Percentiles rank a stretch among this genome's conserved stretches.
These are phyloP conservation scores for Turritopsis dohrnii DNA, from an alignment of 30 jellyfish, hydroid and myxozoan species.

Conservation along the genomic window DNA sequence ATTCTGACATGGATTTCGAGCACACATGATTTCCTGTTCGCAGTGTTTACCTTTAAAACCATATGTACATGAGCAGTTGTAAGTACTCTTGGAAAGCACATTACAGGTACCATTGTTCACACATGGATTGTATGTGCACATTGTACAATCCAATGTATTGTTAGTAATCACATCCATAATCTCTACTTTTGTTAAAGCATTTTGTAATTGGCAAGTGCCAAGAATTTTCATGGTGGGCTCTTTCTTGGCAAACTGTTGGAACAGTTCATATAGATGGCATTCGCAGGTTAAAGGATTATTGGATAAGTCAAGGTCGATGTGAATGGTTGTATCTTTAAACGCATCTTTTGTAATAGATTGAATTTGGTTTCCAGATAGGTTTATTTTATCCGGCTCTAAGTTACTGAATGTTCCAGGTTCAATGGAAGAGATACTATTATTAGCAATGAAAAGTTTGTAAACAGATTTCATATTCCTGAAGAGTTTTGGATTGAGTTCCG, in stretches of 20 bases:
- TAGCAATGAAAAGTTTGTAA: neutral
- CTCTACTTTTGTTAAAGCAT: neutral
- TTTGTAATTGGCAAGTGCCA: neutral
- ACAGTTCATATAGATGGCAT: neutral
- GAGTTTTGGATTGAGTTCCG: neutral
- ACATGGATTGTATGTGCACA: conserved; percentile 48
- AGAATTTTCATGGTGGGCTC: neutral
- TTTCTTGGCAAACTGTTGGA: neutral
- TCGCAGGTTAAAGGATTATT: neutral
- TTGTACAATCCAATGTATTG: neutral
- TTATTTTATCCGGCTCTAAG: neutral
- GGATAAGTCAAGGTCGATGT: neutral
- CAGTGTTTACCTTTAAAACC: conserved; percentile 72
- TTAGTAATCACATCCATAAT: neutral
- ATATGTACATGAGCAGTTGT: conserved; percentile 45
- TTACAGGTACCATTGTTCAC: conserved; percentile 53
- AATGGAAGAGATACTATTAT: neutral
- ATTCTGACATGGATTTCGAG: conserved; percentile 47
- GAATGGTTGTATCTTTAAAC: neutral
- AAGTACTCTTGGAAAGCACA: neutral
- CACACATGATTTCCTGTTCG: conserved; percentile 55
- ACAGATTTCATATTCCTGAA: neutral
- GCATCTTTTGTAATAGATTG: neutral
- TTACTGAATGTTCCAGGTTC: neutral
- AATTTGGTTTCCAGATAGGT: neutral